Evolutionary conservation across 2,113 vertebrate genomes (phyloP), one percentile per base, ranked within the genome.

Genomic region (Mandrillus leucophaeus): DNA sequence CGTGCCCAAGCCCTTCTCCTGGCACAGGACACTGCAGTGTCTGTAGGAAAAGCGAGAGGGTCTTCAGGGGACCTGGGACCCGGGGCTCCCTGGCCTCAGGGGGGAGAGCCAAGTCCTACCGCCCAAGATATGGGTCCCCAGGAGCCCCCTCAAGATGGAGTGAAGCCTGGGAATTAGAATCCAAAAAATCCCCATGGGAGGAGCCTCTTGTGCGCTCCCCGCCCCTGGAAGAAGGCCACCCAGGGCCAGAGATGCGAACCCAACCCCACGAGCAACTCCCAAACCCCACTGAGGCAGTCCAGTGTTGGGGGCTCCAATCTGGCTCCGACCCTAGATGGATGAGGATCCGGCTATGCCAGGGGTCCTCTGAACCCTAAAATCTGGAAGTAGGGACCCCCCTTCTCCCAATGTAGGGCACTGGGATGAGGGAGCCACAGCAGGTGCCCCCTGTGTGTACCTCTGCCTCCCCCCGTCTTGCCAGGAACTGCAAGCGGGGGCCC

Each of bases 11-110:
- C 90, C 97, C 98, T 99, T 99, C 97, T 99, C 98, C 97, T 99
- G 99, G 94, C 98, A 98, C 97, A 99, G 97, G 93, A 99, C 96
- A 1, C 98, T 99, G 97, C 98, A 99, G 92, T 86, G 97, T 98
- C 99, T 99, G 96, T 5, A 5, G 50, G 72, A n/a, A 66, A 40
- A 89, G 45, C 70, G 17, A 57, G 35, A 72, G 38, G 61, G 6
- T 90, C 68, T 57, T 59, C 20, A 18, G 64, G 80, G 12, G 8
- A 23, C 27, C 20, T 17, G 70, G 27, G 61, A 18, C 45, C 18
- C 27, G 4, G n/a, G 35, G 45, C 61, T 64, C 68, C 68, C 55
- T 20, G 25, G 66, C 7, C 68, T 79, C 35, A 13, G 1, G 23
- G n/a, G n/a, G 59, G 55, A 61, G 64, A n/a, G 50, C 32, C 8